Evolutionary conservation across 2,113 vertebrate species (phyloP).

Genomic region (Urocynchramus pylzowi): DNA sequence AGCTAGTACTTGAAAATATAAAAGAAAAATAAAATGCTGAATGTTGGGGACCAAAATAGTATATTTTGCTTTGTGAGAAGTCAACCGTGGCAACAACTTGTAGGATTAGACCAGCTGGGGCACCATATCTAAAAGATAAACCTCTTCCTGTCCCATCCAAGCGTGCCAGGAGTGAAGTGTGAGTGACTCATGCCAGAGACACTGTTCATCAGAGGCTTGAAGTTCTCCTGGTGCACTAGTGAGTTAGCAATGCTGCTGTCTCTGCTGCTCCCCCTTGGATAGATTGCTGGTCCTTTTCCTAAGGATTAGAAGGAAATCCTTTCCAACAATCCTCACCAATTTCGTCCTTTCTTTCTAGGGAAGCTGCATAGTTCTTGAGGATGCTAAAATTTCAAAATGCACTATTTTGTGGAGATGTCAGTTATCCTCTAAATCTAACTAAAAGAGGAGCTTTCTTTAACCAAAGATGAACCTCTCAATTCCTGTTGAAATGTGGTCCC

Average conservation of each 20-base stretch:
- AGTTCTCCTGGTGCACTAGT: background rate
- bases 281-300: background rate
- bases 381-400: background rate
- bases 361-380: background rate
- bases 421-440: background rate
- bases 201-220: background rate
- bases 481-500: background rate
- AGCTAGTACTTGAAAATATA: background rate
- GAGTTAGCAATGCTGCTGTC: background rate
- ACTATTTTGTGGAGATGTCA: background rate
- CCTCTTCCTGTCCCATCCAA: conserved; percentile 1
- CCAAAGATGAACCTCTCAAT: background rate
- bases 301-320: background rate
- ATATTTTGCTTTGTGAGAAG: background rate
- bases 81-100: background rate
- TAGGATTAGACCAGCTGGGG: background rate
- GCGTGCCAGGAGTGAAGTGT: background rate
- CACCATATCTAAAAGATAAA: conserved; percentile 54
- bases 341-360: background rate
- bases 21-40: background rate
- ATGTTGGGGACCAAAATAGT: background rate
- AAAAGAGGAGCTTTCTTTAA: background rate
- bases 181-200: conserved; percentile 25
- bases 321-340: background rate
- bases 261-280: background rate